Evolutionary conservation across 2,113 vertebrate species (phyloP).

Genomic region (Azemiops feae): DNA sequence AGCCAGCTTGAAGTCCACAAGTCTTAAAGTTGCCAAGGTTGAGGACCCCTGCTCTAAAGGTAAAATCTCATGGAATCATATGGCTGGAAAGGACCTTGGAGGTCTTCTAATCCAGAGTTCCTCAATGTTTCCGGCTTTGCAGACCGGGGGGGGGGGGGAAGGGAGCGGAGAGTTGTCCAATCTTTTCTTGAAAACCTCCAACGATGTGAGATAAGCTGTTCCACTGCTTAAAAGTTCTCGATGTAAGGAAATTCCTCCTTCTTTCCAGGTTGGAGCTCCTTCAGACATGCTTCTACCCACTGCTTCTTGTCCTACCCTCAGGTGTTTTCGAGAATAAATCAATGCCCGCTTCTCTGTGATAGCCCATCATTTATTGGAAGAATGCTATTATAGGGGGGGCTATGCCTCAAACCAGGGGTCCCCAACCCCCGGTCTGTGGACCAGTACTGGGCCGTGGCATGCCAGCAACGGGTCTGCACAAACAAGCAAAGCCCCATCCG

Average conservation of each 20-base stretch:
- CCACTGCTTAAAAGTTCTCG: neutral
- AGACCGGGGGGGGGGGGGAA: too few species aligned
- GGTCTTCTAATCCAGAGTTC: too few species aligned
- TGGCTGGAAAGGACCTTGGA: neutral
- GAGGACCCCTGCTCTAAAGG: neutral
- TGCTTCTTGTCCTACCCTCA: neutral
- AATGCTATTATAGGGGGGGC: neutral
- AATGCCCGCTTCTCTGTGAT: neutral
- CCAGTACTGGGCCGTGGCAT: too few species aligned
- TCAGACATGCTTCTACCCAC: neutral
- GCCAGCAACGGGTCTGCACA: too few species aligned
- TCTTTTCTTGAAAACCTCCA: neutral
- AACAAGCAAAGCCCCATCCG: too few species aligned
- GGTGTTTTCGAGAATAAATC: neutral
- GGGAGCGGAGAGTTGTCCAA: neutral
- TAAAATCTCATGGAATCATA: neutral
- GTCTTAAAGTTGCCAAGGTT: too few species aligned
- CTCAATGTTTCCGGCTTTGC: too few species aligned
- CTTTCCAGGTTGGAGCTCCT: neutral
- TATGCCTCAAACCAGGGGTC: too few species aligned
- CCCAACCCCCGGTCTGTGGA: too few species aligned
- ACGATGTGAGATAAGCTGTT: neutral
- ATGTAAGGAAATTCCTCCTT: neutral
- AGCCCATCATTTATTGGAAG: neutral
- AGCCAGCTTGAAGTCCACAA: too few species aligned